phyloP scores from a whole-genome alignment of 1,140 invertebrate species.

The Bombus affinis region DNA sequence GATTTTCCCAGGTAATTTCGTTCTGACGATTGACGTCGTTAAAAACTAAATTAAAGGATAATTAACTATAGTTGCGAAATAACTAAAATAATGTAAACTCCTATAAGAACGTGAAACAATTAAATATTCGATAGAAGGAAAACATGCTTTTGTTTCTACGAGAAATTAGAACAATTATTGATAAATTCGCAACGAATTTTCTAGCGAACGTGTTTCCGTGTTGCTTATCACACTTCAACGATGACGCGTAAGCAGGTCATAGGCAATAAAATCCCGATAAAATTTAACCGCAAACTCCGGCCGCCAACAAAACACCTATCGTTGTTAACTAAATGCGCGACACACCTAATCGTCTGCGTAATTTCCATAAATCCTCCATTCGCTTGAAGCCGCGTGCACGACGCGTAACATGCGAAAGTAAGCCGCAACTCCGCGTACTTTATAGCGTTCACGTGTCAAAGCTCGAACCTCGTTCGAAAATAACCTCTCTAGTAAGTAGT shows the following conservation, averaged over 20 bases:
- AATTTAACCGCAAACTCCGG: too few relatives aligned
- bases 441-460: background rate
- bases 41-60: too few relatives aligned
- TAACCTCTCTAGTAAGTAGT: background rate
- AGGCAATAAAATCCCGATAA: background rate
- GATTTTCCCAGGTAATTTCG: background rate
- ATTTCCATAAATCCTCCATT: slow-evolving; percentile 17
- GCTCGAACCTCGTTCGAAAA: background rate
- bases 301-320: too few relatives aligned
- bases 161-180: too few relatives aligned
- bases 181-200: too few relatives aligned
- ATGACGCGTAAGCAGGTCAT: background rate
- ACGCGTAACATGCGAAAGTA: background rate
- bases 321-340: too few relatives aligned
- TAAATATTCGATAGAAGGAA: too few relatives aligned
- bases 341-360: background rate
- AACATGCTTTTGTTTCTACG: too few relatives aligned
- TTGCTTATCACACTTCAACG: background rate
- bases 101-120: too few relatives aligned
- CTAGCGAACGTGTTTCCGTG: background rate
- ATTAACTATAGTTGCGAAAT: too few relatives aligned
- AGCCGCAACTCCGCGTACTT: background rate
- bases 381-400: background rate
- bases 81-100: too few relatives aligned
- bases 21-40: background rate